Conservation (phyloP, 2,888 invertebrate species). For the Brachyptera putata region DNA sequence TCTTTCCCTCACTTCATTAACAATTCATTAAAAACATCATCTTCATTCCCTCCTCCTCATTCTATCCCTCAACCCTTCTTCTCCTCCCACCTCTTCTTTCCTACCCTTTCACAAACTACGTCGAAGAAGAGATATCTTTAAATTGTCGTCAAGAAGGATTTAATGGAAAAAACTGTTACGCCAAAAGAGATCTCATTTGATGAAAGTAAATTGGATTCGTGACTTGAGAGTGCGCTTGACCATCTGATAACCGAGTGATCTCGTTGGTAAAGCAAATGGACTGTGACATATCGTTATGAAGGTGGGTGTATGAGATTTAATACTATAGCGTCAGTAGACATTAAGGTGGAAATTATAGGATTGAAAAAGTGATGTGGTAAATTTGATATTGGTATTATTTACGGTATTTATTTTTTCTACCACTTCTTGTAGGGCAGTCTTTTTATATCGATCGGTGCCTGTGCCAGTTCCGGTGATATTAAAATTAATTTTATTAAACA, state of each 20-base stretch:
- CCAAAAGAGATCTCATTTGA: constrained; percentile 6
- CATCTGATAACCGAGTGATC: background rate
- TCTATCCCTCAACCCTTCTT: constrained; percentile 10
- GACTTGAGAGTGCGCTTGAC: background rate
- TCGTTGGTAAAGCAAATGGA: background rate
- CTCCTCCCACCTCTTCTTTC: background rate
- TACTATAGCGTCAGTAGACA: too few species aligned
- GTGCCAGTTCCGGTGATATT: too few species aligned
- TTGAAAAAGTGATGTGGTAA: too few species aligned
- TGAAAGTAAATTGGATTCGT: background rate
- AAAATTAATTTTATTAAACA: too few species aligned
- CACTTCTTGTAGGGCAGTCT: too few species aligned
- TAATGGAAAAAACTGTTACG: constrained; percentile 10
- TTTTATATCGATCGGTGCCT: too few species aligned
- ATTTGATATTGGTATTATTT: too few species aligned
- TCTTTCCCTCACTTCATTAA: constrained; percentile 20
- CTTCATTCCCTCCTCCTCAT: background rate
- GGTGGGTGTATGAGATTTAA: too few species aligned
- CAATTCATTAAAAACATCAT: constrained; percentile 17
- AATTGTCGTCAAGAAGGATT: background rate
- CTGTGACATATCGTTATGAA: background rate
- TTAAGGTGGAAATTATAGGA: too few species aligned
- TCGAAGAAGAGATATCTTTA: background rate
- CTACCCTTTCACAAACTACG: background rate
- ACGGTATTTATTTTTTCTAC: too few species aligned